Conservation (phyloP, 30 jellyfish, hydroid and myxozoan genomes). For the Mastigias papua region DNA sequence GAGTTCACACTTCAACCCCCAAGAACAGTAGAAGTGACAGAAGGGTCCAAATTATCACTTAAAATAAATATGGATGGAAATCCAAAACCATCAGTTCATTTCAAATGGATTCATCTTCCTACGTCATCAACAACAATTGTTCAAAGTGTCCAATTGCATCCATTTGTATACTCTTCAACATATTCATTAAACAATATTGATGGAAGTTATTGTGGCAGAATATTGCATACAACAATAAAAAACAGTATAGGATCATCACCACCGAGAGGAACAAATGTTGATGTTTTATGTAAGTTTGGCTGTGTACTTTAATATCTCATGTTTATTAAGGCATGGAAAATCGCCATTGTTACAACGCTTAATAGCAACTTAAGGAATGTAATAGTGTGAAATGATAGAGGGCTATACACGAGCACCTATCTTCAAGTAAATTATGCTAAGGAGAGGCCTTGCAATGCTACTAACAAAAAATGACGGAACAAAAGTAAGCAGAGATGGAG, state of each 20-base stretch:
- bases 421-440: too few relatives aligned
- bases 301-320: too few relatives aligned
- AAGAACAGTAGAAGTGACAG: not conserved
- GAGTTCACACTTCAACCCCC: not conserved
- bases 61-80: conserved; percentile 21
- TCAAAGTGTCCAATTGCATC: not conserved
- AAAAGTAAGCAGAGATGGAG: too few relatives aligned
- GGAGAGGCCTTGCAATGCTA: too few relatives aligned
- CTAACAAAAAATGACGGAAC: too few relatives aligned
- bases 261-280: not conserved
- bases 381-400: too few relatives aligned
- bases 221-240: not conserved
- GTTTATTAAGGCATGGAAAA: too few relatives aligned
- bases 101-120: conserved; percentile 19
- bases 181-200: not conserved
- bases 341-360: too few relatives aligned
- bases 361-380: too few relatives aligned
- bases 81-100: conserved; percentile 22
- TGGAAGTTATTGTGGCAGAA: conserved; percentile 36
- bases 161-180: not conserved
- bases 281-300: too few relatives aligned
- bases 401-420: too few relatives aligned
- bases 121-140: not conserved
- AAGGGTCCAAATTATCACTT: not conserved
- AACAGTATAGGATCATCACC: conserved; percentile 9